Percentiles rank a stretch among this genome's conserved stretches.
phyloP scores from a whole-genome alignment of 2,113 vertebrate species.

The Vulpes lagopus region DNA sequence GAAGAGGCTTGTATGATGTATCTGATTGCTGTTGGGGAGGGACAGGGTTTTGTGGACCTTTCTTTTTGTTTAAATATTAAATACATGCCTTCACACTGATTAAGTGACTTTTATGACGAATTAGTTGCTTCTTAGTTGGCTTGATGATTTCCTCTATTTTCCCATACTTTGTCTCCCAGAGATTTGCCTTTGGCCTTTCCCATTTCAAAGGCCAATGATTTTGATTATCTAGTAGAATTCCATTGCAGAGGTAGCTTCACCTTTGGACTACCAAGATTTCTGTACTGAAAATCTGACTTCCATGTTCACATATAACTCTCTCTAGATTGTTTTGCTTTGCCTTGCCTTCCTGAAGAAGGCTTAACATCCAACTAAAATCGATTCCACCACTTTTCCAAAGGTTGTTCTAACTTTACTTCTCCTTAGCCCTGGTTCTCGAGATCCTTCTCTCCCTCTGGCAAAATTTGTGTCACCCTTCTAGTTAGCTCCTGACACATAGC shows the following conservation, averaged over 20 bases:
- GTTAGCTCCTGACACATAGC: background rate
- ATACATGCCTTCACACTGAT: background rate
- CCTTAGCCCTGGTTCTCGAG: background rate
- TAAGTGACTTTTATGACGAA: background rate
- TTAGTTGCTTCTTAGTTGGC: background rate
- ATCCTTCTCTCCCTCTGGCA: background rate
- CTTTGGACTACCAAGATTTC: background rate
- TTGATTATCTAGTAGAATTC: background rate
- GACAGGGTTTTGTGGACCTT: background rate
- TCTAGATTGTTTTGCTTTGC: background rate
- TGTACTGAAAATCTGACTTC: background rate
- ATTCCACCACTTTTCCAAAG: background rate
- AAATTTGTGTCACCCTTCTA: background rate
- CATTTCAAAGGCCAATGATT: background rate
- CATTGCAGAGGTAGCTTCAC: background rate
- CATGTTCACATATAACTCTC: background rate
- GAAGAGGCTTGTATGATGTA: background rate
- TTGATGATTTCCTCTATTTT: background rate
- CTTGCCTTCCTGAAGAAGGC: background rate
- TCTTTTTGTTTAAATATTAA: background rate
- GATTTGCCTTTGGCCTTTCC: background rate
- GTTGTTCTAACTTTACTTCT: background rate
- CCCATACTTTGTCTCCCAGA: background rate
- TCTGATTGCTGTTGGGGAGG: background rate
- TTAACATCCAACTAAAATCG: conserved; percentile 9